phyloP scores from a whole-genome alignment of 2,888 invertebrate genomes.

The Miltochrista miniata region DNA sequence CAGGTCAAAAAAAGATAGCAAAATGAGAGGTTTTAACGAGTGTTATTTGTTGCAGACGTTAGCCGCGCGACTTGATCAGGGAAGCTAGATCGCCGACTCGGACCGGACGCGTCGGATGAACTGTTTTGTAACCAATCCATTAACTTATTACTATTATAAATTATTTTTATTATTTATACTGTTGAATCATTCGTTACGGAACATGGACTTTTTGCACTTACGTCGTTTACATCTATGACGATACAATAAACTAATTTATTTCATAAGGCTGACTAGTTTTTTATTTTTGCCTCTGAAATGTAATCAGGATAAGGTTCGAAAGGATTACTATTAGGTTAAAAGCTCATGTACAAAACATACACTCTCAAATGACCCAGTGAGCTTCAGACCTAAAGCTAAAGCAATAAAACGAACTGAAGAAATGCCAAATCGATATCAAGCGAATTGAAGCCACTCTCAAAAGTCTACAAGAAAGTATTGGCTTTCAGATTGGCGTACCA shows the following conservation, averaged over 20 bases:
- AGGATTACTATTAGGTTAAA: no score
- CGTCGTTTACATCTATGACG: constrained; percentile 70
- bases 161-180: constrained; percentile 84
- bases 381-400: no score
- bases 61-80: constrained; percentile 52
- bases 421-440: no score
- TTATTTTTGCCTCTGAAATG: constrained; percentile 34
- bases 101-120: constrained; percentile 56
- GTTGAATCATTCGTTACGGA: constrained; percentile 74
- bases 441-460: no score
- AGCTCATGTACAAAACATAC: no score
- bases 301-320: no score
- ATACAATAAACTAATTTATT: constrained; percentile 83
- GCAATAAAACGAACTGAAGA: no score
- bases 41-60: constrained; percentile 55
- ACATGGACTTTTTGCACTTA: constrained; percentile 61
- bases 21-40: background rate
- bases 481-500: no score
- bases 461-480: no score
- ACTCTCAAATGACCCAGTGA: no score
- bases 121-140: constrained; percentile 80
- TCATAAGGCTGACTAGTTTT: constrained; percentile 65
- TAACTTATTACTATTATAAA: constrained; percentile 81
- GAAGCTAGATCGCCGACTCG: constrained; percentile 56
- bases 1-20: no score